Evolutionary conservation across 2,888 invertebrate genomes (phyloP), one percentile per base, ranked within the genome.

Genomic region (Zhuqinia jingwanae): DNA sequence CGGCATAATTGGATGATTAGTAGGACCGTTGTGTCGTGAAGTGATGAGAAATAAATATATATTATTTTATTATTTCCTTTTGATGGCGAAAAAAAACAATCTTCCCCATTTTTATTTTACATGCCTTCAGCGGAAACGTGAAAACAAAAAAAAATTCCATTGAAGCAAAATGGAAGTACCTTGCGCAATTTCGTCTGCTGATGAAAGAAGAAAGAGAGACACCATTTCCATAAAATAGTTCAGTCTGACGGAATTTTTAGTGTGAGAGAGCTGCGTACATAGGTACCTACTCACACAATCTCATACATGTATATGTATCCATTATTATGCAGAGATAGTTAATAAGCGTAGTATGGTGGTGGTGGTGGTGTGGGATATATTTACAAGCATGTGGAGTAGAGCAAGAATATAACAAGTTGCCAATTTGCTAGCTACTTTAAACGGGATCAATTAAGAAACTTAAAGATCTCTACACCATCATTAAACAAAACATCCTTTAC

Each of bases 1-100:
- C 77, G 65, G 65, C 42, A 22, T 84, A 84, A 84, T 84, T 84
- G 77, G 84, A 84, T 84, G 70, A 84, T 84, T 84, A 84, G 70
- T 63, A 22, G 65, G 42, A 76, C 82, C 76, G 82, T 76, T 83
- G 47, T 73, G 50, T 73, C 50, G 73, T 53, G 73, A 73, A 73
- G 27, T 76, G 82, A 83, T 65, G 73, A 81, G 81, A 70, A 80
- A 68, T 58, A 76, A 76, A 73, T 73, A 50, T 73, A 50, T 36
- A n/a, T 73, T 50, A 73, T 53, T 73, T 73, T 73, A 73, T 73
- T 73, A 53, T 73, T 73, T 73, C 73, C 73, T 73, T 73, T 73
- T 50, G 70, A 17, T 73, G 50, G 73, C 27, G 47, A 53, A 73
- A 73, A 36, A n/a, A 73, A 70, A 27, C 50, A 73, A 73, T 73